phyloP scores from a whole-genome alignment of 2,888 invertebrate species.

The Drosophila testacea region DNA sequence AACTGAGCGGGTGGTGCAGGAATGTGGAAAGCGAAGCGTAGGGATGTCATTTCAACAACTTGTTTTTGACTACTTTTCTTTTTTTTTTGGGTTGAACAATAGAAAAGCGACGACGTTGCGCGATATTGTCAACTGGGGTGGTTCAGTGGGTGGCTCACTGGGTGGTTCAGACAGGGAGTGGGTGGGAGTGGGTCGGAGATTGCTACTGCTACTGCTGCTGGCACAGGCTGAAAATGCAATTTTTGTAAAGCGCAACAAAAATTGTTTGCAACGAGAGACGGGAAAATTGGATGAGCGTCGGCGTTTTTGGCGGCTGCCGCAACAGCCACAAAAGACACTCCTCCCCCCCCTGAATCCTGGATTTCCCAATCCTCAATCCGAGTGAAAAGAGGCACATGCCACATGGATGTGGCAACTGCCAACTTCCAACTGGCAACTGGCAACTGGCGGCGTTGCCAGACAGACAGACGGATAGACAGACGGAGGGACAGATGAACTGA shows the following conservation, averaged over 20 bases:
- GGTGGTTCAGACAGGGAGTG: not conserved
- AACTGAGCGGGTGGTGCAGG: not conserved
- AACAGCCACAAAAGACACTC: constrained; percentile 21
- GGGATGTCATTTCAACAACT: constrained; percentile 51
- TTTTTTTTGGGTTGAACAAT: constrained; percentile 61
- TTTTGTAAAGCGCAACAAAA: constrained; percentile 72
- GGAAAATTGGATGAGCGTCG: constrained; percentile 76
- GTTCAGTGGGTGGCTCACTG: constrained; percentile 5
- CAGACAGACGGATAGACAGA: not conserved
- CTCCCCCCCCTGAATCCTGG: not conserved
- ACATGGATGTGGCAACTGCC: constrained; percentile 24
- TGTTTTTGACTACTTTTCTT: constrained; percentile 40
- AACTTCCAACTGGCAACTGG: constrained; percentile 27
- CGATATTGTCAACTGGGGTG: constrained; percentile 71
- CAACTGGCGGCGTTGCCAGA: constrained; percentile 44
- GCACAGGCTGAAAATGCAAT: constrained; percentile 71
- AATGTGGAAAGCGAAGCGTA: not conserved
- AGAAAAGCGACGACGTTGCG: constrained; percentile 75
- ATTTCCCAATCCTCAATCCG: constrained; percentile 1
- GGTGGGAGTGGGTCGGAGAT: too few species aligned
- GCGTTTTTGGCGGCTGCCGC: constrained; percentile 24
- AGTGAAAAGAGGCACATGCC: constrained; percentile 29
- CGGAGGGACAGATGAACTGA: not conserved
- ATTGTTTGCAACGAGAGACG: constrained; percentile 59
- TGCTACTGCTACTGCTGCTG: not conserved